A percentile compares a stretch with the other conserved stretches of the same genome.
phyloP scores from a whole-genome alignment of 2,888 invertebrate genomes.

The Coelinius sp. region DNA sequence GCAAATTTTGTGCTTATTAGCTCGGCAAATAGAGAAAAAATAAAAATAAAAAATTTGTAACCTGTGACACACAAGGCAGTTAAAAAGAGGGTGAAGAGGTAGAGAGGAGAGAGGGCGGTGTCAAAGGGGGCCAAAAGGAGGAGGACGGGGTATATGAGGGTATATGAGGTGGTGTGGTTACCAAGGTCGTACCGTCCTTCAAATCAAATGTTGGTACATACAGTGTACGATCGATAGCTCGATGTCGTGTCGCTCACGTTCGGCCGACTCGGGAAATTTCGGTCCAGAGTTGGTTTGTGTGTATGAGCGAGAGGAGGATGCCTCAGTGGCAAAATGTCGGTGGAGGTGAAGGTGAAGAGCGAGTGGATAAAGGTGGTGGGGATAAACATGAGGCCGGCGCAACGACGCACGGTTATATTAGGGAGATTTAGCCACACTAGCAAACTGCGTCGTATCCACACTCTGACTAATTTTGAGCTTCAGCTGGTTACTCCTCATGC shows the following conservation, averaged over 20 bases:
- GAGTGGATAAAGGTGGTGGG: slow-evolving; percentile 14
- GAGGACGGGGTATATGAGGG: no score
- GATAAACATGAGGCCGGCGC: slow-evolving; percentile 16
- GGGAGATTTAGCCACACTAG: slow-evolving; percentile 18
- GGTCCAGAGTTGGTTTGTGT: slow-evolving; percentile 33
- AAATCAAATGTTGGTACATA: slow-evolving; percentile 45
- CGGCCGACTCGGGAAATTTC: slow-evolving; percentile 34
- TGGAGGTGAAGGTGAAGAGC: slow-evolving; percentile 26
- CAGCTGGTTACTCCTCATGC: not conserved
- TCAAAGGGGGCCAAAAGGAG: not conserved
- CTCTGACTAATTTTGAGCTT: not conserved
- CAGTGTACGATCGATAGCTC: slow-evolving; percentile 49
- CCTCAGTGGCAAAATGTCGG: not conserved
- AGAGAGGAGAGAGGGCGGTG: slow-evolving; percentile 13
- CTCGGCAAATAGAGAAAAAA: not conserved
- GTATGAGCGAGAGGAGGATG: slow-evolving; percentile 1
- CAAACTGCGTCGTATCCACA: slow-evolving; percentile 34
- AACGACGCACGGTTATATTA: slow-evolving; percentile 18
- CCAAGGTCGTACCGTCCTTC: slow-evolving; percentile 50
- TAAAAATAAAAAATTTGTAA: not conserved
- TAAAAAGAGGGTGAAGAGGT: not conserved
- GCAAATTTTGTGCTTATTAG: not conserved
- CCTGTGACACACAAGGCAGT: not conserved
- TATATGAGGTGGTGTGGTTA: slow-evolving; percentile 30
- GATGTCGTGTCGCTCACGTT: slow-evolving; percentile 43